Evolutionary conservation across 1,140 invertebrate species (phyloP).

Genomic region (Lepidurus couesii): DNA sequence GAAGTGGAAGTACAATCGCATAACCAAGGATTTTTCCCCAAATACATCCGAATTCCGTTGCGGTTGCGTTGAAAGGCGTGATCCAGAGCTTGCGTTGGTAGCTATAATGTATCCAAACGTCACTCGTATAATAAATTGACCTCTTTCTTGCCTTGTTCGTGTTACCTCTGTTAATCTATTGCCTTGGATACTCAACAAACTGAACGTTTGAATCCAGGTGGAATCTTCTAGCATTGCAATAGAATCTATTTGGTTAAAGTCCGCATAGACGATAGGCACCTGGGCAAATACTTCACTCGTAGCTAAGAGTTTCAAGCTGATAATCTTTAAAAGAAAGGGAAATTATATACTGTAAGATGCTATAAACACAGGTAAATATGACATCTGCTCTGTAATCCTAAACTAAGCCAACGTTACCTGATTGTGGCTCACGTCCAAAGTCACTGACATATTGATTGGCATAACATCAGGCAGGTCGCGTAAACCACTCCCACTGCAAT

Average conservation of each 20-base stretch:
- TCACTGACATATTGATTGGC: conserved; percentile 12
- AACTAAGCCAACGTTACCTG: not conserved
- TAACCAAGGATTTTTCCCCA: conserved; percentile 71
- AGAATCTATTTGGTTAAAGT: conserved; percentile 63
- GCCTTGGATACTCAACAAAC: conserved; percentile 62
- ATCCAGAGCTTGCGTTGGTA: conserved; percentile 69
- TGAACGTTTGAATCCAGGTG: conserved; percentile 66
- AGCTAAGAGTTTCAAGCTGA: conserved; percentile 55
- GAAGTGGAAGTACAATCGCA: conserved; percentile 74
- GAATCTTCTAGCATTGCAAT: conserved; percentile 66
- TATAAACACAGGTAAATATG: not conserved
- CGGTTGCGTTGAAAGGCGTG: conserved; percentile 62
- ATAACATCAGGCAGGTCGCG: not conserved
- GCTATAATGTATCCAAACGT: conserved; percentile 45
- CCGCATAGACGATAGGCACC: conserved; percentile 65
- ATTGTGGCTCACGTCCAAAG: not conserved
- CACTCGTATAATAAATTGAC: not conserved
- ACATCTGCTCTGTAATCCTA: too few relatives aligned
- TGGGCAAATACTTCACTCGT: conserved; percentile 58
- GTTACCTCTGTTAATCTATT: conserved; percentile 65
- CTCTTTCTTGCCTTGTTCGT: conserved; percentile 19
- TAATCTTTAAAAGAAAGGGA: conserved; percentile 49
- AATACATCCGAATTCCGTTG: conserved; percentile 58
- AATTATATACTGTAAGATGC: conserved; percentile 1
- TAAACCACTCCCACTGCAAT: not conserved